A percentile compares a stretch with the other conserved stretches of the same genome.
Conservation (phyloP, 2,113 vertebrate genomes). For the Blennius ocellaris region DNA sequence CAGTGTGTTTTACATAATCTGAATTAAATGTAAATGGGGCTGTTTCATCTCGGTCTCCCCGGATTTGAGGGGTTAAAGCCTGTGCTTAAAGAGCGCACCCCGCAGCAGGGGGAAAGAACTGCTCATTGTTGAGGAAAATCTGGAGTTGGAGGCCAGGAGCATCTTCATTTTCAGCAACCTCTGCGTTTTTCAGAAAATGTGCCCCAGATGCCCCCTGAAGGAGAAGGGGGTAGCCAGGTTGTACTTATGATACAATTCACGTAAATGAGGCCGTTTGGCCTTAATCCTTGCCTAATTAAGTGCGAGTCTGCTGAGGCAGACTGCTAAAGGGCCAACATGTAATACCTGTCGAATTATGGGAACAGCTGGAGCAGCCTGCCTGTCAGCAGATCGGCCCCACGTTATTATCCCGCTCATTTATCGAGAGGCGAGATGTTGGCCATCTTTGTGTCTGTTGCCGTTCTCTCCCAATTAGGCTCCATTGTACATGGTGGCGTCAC, state of each 20-base stretch:
- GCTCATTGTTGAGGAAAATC: slow-evolving; percentile 65
- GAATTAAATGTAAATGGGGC: slow-evolving; percentile 84
- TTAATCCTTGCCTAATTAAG: slow-evolving; percentile 80
- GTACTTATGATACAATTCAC: slow-evolving; percentile 70
- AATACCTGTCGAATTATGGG: slow-evolving; percentile 73
- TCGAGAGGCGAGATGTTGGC: slow-evolving; percentile 13
- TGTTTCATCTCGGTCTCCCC: slow-evolving; percentile 75
- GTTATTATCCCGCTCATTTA: slow-evolving; percentile 70
- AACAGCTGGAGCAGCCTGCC: slow-evolving; percentile 72
- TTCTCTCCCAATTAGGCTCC: slow-evolving; percentile 37
- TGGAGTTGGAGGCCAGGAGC: slow-evolving; percentile 62
- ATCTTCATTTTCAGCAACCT: slow-evolving; percentile 57
- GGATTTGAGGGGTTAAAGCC: slow-evolving; percentile 79
- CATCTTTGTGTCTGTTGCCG: slow-evolving; percentile 28
- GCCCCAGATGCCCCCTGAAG: slow-evolving; percentile 69
- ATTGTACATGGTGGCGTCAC: background rate
- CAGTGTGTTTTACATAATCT: slow-evolving; percentile 82
- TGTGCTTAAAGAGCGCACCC: slow-evolving; percentile 59
- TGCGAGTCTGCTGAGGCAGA: slow-evolving; percentile 65
- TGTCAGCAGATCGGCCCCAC: slow-evolving; percentile 70
- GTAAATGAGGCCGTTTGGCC: slow-evolving; percentile 74
- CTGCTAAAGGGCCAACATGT: slow-evolving; percentile 51
- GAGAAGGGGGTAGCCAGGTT: slow-evolving; percentile 54
- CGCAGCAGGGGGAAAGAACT: slow-evolving; percentile 53
- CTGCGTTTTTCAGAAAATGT: slow-evolving; percentile 45